Base-by-base conservation (phyloP, 2,113 vertebrate species). In the Atractosteus spatula region DNA sequence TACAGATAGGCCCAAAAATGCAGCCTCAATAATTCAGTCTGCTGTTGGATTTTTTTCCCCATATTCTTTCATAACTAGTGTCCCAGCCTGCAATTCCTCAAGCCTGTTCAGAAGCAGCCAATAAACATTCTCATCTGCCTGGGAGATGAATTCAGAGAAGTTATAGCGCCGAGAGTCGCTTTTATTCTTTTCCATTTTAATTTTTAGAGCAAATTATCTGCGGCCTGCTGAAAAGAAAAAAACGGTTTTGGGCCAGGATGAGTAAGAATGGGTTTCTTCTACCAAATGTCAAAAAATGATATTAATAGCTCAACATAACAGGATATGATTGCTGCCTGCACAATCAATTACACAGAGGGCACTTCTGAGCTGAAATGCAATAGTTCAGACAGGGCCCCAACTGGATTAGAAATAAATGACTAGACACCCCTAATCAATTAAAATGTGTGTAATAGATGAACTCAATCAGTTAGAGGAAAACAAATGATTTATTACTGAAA, bases 1-100 rank as follows among this genome's bases (percentile, higher is more conserved):
- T 51, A 14, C n/a, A 59, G 56, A 14, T 12, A 59, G 56, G 56
- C n/a, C 56, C 56, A 51, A 59, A 14, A n/a, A 14, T n/a, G 13
- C 56, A 59, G 56, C n/a, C 56, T 59, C 11, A 59, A 59, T 59
- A 59, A 59, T 13, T 59, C 56, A 59, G 56, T 59, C 11, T 59
- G 56, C 8, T 14, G 56, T 59, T n/a, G n/a, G 12, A 4, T 59
- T 59, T 59, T n/a, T 59, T 29, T 29, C 29, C 29, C 1, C 1
- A 29, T 29, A 29, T 29, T n/a, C n/a, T 59, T 59, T 59, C 13
- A 59, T n/a, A 59, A n/a, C 8, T 12, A 14, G 56, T 59, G 56
- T 59, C 56, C n/a, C 56, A 59, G 56, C 56, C 56, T 14, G 56
- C 56, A 11, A 59, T 59, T 59, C 13, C 56, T 59, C 56, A 12